Conservation (phyloP, 1,140 invertebrate species). For the Bicyclus anynana region DNA sequence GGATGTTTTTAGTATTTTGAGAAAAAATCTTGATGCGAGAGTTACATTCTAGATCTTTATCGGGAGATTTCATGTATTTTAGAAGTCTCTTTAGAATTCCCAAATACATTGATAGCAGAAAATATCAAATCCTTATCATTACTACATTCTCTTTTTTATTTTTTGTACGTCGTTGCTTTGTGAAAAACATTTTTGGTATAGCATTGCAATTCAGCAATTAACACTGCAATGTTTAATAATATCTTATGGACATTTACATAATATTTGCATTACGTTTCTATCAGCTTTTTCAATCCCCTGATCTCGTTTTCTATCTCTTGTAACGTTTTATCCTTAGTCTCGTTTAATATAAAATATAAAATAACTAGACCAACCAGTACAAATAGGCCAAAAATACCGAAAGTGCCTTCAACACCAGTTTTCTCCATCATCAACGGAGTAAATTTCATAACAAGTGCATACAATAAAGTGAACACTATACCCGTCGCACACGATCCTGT, state of each 20-base stretch:
- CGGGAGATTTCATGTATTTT: too few species aligned
- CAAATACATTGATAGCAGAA: too few species aligned
- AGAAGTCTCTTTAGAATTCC: too few species aligned
- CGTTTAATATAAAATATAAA: conserved; percentile 38
- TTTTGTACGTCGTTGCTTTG: too few species aligned
- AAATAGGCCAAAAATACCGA: conserved; percentile 31
- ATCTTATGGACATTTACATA: background rate
- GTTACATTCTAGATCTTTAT: too few species aligned
- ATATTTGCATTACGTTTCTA: background rate
- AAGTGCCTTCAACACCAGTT: conserved; percentile 34
- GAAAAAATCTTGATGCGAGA: too few species aligned
- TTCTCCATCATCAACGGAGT: conserved; percentile 36
- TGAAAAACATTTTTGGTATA: too few species aligned
- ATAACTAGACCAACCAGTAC: conserved; percentile 30
- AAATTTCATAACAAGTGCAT: conserved; percentile 32
- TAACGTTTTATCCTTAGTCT: conserved; percentile 53
- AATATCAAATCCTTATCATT: too few species aligned
- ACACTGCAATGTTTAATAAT: too few species aligned
- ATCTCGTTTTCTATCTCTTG: conserved; percentile 48
- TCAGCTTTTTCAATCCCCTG: conserved; percentile 24
- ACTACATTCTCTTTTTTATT: too few species aligned
- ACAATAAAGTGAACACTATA: conserved; percentile 34
- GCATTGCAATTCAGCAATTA: too few species aligned
- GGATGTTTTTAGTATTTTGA: too few species aligned
- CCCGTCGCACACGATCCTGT: conserved; percentile 31